Percentiles rank a stretch among this genome's conserved stretches.
phyloP scores from a whole-genome alignment of 2,888 invertebrate genomes.

The Prosapia bicincta region DNA sequence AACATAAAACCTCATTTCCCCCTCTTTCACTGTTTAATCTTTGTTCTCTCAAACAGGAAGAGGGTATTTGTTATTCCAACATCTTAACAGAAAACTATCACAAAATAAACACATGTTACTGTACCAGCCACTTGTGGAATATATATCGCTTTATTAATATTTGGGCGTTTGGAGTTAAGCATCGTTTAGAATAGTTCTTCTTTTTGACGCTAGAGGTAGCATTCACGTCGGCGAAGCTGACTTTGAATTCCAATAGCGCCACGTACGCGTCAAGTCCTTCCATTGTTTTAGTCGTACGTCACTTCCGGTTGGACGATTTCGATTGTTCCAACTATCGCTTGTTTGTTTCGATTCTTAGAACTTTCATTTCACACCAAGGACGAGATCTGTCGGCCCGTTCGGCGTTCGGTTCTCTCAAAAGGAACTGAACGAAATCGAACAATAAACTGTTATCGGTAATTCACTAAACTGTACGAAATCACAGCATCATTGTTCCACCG shows the following conservation, averaged over 20 bases:
- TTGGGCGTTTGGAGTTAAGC: background rate
- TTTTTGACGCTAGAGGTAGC: background rate
- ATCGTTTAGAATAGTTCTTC: background rate
- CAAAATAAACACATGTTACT: background rate
- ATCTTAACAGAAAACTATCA: background rate
- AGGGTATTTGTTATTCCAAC: background rate
- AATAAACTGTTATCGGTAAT: background rate
- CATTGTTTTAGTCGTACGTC: background rate
- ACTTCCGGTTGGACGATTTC: background rate
- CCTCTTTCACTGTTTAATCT: too few species aligned
- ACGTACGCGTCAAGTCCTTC: background rate
- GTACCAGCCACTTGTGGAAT: background rate
- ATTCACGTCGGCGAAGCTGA: background rate
- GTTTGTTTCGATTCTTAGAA: conserved; percentile 23
- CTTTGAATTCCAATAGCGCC: background rate
- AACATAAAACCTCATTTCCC: too few species aligned
- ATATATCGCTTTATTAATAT: background rate
- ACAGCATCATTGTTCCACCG: background rate
- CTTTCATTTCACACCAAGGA: conserved; percentile 13
- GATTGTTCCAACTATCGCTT: conserved; percentile 3
- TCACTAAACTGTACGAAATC: background rate
- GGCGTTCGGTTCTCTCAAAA: background rate
- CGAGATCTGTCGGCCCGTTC: background rate
- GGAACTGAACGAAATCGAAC: background rate
- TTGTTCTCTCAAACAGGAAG: too few species aligned